These are phyloP conservation scores for Syrrhaptes paradoxus DNA, from an alignment of 2,113 vertebrate species.

Conservation along the genomic window DNA sequence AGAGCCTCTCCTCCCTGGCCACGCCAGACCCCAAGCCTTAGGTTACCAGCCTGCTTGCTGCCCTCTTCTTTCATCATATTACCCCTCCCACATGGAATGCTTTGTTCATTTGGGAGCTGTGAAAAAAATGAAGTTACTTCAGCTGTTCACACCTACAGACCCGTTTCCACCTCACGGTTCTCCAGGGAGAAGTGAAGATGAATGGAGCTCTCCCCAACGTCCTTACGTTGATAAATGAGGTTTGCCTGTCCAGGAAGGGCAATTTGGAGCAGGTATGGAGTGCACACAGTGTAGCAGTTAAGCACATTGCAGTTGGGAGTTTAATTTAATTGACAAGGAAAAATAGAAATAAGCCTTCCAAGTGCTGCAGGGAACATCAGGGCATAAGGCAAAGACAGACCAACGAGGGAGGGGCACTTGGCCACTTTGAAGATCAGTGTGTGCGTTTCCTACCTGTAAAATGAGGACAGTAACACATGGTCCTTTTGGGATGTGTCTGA, in stretches of 20 bases:
- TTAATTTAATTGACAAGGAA: neutral
- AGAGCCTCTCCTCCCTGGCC: neutral
- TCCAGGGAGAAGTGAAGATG: conserved; percentile 25
- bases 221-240: conserved; percentile 15
- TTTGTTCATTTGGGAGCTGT: neutral
- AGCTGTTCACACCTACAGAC: conserved; percentile 22
- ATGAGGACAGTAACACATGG: neutral
- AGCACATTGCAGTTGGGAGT: neutral
- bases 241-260: neutral
- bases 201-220: conserved; percentile 2
- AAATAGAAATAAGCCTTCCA: conserved; percentile 12
- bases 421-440: neutral
- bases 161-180: neutral
- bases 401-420: neutral
- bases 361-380: neutral
- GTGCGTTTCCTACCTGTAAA: neutral
- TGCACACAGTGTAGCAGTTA: neutral
- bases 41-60: neutral
- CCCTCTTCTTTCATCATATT: neutral
- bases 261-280: neutral
- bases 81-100: neutral
- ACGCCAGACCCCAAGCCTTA: neutral
- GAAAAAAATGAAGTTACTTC: neutral
- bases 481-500: neutral
- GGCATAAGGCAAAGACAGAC: neutral